phyloP scores from a whole-genome alignment of 2,888 invertebrate species.

The Unio delphinus region DNA sequence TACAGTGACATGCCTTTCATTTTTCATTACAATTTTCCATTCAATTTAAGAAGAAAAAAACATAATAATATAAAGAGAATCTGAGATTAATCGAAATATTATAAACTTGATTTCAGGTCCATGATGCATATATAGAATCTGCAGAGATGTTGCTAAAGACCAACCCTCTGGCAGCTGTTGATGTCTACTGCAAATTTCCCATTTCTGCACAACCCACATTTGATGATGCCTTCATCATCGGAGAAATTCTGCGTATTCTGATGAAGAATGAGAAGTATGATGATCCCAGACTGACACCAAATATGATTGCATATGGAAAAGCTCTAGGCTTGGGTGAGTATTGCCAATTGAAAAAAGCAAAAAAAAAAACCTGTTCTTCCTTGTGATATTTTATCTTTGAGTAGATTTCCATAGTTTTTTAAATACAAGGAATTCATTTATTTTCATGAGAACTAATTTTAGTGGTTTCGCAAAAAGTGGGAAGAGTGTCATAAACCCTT shows the following conservation, averaged over 20 bases:
- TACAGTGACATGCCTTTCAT: no score
- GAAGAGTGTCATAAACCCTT: no score
- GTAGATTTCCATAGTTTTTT: no score
- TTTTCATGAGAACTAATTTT: no score
- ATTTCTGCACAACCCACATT: conserved; percentile 65
- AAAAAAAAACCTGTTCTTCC: no score
- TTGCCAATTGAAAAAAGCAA: no score
- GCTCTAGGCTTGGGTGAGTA: conserved; percentile 65
- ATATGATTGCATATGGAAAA: conserved; percentile 67
- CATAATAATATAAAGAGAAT: neutral
- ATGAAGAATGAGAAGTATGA: conserved; percentile 70
- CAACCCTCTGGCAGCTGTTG: conserved; percentile 67
- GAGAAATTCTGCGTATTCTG: conserved; percentile 67
- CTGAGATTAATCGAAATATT: neutral
- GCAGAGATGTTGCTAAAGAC: conserved; percentile 65
- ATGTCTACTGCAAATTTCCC: conserved; percentile 68
- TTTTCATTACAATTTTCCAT: no score
- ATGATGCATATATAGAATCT: conserved; percentile 70
- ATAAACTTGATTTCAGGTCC: conserved; percentile 50
- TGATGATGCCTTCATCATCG: conserved; percentile 70
- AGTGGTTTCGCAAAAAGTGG: no score
- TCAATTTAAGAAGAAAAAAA: no score
- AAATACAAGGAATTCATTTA: no score
- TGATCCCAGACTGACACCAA: conserved; percentile 62
- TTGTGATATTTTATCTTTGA: no score